Conservation (phyloP, 2,888 invertebrate species). For the Scaptomyza flava region DNA sequence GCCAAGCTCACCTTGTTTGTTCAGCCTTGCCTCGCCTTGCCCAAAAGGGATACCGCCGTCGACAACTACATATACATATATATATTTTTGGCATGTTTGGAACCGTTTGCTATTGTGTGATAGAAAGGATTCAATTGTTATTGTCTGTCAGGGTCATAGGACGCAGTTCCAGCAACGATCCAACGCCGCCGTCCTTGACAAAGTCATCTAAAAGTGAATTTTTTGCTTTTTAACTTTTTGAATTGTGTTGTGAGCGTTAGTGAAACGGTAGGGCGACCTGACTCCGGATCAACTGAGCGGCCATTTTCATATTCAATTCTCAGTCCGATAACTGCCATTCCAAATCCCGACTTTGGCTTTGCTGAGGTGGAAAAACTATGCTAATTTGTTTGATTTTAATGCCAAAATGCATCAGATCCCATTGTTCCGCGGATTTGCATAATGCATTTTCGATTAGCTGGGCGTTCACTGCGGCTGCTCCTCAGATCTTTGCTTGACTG, state of each 20-base stretch:
- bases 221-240: slow-evolving; percentile 82
- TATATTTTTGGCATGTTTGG: slow-evolving; percentile 42
- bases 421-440: slow-evolving; percentile 65
- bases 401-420: slow-evolving; percentile 37
- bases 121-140: slow-evolving; percentile 70
- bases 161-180: slow-evolving; percentile 30
- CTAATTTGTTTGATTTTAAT: slow-evolving; percentile 66
- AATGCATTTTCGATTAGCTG: slow-evolving; percentile 57
- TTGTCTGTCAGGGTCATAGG: slow-evolving; percentile 42
- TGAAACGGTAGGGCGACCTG: slow-evolving; percentile 12
- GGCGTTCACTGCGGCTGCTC: slow-evolving; percentile 31
- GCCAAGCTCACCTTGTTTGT: slow-evolving; percentile 60
- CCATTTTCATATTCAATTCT: slow-evolving; percentile 41
- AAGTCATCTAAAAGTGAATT: slow-evolving; percentile 82
- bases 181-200: slow-evolving; percentile 61
- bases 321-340: slow-evolving; percentile 29
- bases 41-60: slow-evolving; percentile 55
- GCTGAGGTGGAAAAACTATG: slow-evolving; percentile 79
- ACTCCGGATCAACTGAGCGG: slow-evolving; percentile 24
- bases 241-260: slow-evolving; percentile 47
- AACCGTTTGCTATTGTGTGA: slow-evolving; percentile 56
- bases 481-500: neutral
- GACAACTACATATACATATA: slow-evolving; percentile 11
- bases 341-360: slow-evolving; percentile 67
- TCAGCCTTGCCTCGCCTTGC: slow-evolving; percentile 58